A percentile compares a stretch with the other conserved stretches of the same genome.
Conservation (phyloP, 2,797 vertebrate genomes). For the Hyperoplus immaculatus region DNA sequence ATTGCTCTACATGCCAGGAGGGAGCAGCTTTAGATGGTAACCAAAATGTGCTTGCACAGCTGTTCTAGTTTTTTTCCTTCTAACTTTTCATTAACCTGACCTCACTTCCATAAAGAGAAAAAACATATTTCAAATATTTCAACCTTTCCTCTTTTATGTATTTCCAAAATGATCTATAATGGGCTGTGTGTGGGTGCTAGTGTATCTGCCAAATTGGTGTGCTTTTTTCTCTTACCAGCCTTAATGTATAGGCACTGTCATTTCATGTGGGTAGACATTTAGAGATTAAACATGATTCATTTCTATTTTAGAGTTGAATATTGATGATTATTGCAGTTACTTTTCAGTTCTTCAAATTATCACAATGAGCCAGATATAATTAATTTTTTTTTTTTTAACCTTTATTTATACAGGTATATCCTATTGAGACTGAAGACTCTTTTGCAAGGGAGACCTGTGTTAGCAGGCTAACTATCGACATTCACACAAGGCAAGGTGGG, state of each 20-base stretch:
- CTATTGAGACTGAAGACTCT: too few species aligned
- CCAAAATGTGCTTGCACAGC: slow-evolving; percentile 43
- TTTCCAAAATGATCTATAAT: not conserved
- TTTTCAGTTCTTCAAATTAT: not conserved
- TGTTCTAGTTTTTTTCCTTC: slow-evolving; percentile 31
- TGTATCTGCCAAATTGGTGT: slow-evolving; percentile 6
- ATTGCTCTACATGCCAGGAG: slow-evolving; percentile 26
- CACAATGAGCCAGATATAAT: not conserved
- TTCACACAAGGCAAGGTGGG: too few species aligned
- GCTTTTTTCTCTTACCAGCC: not conserved
- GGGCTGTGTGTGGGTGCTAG: not conserved
- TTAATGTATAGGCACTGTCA: not conserved
- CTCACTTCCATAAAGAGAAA: not conserved
- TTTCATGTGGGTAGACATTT: not conserved
- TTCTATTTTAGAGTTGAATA: not conserved
- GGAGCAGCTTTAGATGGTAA: slow-evolving; percentile 19
- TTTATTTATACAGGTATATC: too few species aligned
- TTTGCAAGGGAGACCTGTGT: too few species aligned
- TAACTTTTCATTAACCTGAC: slow-evolving; percentile 29
- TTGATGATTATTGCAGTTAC: slow-evolving; percentile 3
- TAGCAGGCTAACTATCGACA: too few species aligned
- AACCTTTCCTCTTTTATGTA: slow-evolving; percentile 13
- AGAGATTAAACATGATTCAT: not conserved
- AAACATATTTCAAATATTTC: not conserved
- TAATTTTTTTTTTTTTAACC: too few species aligned